A percentile compares a stretch with the other conserved stretches of the same genome.
Conservation (phyloP, 2,113 vertebrate genomes). For the Apteryx owenii region DNA sequence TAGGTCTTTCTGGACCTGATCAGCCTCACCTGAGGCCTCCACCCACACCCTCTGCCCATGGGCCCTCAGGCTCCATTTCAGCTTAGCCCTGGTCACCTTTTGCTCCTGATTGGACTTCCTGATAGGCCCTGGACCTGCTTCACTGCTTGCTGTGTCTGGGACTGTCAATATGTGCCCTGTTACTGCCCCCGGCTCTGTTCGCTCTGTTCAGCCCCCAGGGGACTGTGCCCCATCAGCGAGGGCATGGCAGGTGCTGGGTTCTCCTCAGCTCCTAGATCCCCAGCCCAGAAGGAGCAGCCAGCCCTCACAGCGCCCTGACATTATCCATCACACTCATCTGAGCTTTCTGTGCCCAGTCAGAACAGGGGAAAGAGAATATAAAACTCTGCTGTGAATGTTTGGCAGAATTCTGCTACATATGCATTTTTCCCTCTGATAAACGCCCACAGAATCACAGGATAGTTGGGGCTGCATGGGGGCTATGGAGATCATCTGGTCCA, state of each 20-base stretch:
- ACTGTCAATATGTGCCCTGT: too few relatives aligned
- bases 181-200: not conserved
- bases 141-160: not conserved
- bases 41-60: rapidly evolving
- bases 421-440: not conserved
- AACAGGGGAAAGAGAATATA: too few relatives aligned
- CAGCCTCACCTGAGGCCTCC: rapidly evolving
- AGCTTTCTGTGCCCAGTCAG: not conserved
- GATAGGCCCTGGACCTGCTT: not conserved
- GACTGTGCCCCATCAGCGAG: too few relatives aligned
- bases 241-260: too few relatives aligned
- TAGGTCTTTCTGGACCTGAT: not conserved
- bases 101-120: not conserved
- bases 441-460: not conserved
- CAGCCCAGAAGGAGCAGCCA: not conserved
- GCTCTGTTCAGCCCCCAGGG: not conserved
- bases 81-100: not conserved
- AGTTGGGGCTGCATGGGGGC: too few relatives aligned
- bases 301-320: not conserved
- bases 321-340: not conserved
- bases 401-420: not conserved
- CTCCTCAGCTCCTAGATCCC: too few relatives aligned
- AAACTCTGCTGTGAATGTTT: not conserved
- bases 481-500: too few relatives aligned
- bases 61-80: not conserved